These are phyloP conservation scores for Gortyna flavago DNA, from an alignment of 2,888 invertebrate genomes.

Conservation along the genomic window DNA sequence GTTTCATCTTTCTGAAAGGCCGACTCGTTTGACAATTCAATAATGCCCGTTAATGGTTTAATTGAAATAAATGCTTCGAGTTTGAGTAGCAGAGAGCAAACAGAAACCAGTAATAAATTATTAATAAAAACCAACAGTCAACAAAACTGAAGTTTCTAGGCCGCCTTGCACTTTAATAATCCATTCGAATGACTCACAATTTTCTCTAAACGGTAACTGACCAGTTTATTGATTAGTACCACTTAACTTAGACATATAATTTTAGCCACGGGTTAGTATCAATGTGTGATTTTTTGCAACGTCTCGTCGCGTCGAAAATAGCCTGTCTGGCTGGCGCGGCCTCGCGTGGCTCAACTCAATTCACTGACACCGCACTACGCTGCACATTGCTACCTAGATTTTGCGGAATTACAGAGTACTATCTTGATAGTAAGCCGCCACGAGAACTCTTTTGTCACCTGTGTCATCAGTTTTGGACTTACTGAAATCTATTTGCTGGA, in stretches of 20 bases:
- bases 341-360: conserved; percentile 27
- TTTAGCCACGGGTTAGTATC: conserved; percentile 54
- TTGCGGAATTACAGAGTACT: conserved; percentile 26
- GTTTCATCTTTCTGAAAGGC: background rate
- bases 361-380: conserved; percentile 39
- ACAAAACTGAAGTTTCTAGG: conserved; percentile 17
- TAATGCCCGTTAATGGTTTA: background rate
- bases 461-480: background rate
- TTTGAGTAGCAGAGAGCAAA: background rate
- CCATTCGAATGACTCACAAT: conserved; percentile 41
- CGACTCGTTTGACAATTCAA: no score
- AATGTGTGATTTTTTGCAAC: conserved; percentile 66
- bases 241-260: conserved; percentile 60
- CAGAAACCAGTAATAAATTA: background rate
- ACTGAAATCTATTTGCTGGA: background rate
- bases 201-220: conserved; percentile 54
- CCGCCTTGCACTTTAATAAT: conserved; percentile 31
- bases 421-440: conserved; percentile 20
- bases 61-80: no score
- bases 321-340: conserved; percentile 70
- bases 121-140: conserved; percentile 10
- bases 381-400: conserved; percentile 47
- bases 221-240: conserved; percentile 53
- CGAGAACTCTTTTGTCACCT: conserved; percentile 3
- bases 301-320: conserved; percentile 71